phyloP scores from a whole-genome alignment of 2,888 invertebrate genomes.

The Apamea epomidion region DNA sequence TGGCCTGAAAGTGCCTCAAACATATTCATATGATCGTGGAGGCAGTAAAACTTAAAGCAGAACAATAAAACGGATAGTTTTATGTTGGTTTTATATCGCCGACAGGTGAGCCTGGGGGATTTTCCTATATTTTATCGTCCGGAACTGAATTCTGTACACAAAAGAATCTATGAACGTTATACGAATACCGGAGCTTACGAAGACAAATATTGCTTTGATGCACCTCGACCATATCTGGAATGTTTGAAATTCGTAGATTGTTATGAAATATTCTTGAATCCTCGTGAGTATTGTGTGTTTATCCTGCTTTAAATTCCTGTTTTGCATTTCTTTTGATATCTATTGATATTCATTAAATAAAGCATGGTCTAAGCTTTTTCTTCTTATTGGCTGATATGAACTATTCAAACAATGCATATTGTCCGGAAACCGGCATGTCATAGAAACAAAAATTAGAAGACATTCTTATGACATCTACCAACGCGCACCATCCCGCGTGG shows the following conservation, averaged over 20 bases:
- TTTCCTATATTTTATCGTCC: slow-evolving; percentile 70
- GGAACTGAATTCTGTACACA: slow-evolving; percentile 68
- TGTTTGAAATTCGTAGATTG: slow-evolving; percentile 47
- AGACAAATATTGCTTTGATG: slow-evolving; percentile 67
- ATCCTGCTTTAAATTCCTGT: slow-evolving; percentile 1
- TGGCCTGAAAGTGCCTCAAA: slow-evolving; percentile 60
- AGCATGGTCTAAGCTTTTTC: background rate
- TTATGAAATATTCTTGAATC: slow-evolving; percentile 34
- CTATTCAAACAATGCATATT: background rate
- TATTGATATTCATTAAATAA: background rate
- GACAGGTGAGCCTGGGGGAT: slow-evolving; percentile 79
- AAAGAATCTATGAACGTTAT: slow-evolving; percentile 59
- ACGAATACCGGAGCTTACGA: slow-evolving; percentile 62
- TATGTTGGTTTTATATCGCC: slow-evolving; percentile 79
- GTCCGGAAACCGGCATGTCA: too few species aligned
- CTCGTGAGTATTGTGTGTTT: slow-evolving; percentile 4
- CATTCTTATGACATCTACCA: too few species aligned
- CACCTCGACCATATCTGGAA: slow-evolving; percentile 40
- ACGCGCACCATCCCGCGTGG: too few species aligned
- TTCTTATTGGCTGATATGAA: background rate
- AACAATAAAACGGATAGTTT: slow-evolving; percentile 84
- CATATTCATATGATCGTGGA: slow-evolving; percentile 76
- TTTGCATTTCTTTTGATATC: background rate
- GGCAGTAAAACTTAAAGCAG: slow-evolving; percentile 80
- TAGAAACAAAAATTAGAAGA: too few species aligned